Base-by-base conservation (phyloP, 64 coral and sea anemone species). In the Anthopleura sola region DNA sequence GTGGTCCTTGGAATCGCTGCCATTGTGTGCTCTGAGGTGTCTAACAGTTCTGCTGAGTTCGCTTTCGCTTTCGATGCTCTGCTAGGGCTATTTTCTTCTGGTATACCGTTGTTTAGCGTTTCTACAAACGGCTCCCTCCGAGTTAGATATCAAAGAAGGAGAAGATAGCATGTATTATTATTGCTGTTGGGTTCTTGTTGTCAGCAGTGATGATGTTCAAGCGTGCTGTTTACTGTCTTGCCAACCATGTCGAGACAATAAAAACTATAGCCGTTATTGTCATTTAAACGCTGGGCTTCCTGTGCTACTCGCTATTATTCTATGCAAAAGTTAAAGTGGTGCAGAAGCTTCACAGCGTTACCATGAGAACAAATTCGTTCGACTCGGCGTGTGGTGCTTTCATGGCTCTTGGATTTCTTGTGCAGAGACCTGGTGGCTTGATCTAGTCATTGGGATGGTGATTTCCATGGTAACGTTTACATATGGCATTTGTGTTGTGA, bases 41-140 rank as follows among this genome's bases (percentile, higher is more conserved):
- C 93, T 19, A 89, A 88, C 24, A 95, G 93, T 37, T 95, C 93
- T 0, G 93, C 89, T 0, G 93, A 85, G 11, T 91, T 95, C 46
- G 93, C 93, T 5, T 37, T 95, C 64, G 93, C 93, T 44, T 95
- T 95, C 23, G 93, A 95, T 38, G 93, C 93, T 5, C 64, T 95
- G 75, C 89, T 95, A 2, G 93, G 93, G 29, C 86, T 91, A 18
- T 78, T 85, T 13, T 95, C 93, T 15, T 95, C 93, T 8, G 83
- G 93, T 57, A n/a, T n/a, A 75, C 87, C 15, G 90, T 95, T 18
- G 86, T 95, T 9, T 95, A 89, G 93, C 86, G 93, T 50, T 95
- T 95, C 48, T 95, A 86, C 82, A 87, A 91, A 58, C 89, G 86
- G 78, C 75, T 80, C 3, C 87, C 90, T 20, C 88, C 88, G 48